These are phyloP conservation scores for Meles meles DNA, from an alignment of 2,113 vertebrate species.

Conservation along the genomic window DNA sequence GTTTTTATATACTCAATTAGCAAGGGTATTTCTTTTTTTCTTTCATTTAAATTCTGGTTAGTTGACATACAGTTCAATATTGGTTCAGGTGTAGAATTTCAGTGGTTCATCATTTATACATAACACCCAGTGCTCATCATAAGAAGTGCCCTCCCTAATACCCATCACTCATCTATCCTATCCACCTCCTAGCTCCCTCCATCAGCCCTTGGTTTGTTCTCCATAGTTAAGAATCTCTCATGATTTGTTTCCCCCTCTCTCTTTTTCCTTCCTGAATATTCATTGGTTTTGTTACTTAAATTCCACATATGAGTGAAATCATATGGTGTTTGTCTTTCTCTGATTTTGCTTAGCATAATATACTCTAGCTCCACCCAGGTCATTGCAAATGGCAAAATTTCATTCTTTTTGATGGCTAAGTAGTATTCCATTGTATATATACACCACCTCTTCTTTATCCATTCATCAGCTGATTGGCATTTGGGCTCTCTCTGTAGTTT, in stretches of 20 bases:
- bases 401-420: no score
- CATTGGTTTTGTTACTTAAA: neutral
- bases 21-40: neutral
- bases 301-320: no score
- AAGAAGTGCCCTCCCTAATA: neutral
- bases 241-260: neutral
- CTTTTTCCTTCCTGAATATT: neutral
- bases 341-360: no score
- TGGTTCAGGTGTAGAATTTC: neutral
- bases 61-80: neutral
- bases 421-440: neutral
- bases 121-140: neutral
- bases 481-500: neutral
- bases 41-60: neutral
- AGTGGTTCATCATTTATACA: neutral
- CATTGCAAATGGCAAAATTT: no score
- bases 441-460: neutral
- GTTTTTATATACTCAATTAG: neutral
- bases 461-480: neutral
- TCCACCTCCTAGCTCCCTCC: neutral
- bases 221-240: neutral
- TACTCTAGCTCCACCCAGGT: no score
- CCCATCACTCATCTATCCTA: neutral
- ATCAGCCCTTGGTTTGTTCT: neutral
- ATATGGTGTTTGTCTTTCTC: no score